A percentile compares a stretch with the other conserved stretches of the same genome.
These are phyloP conservation scores for Cossypha caffra DNA, from an alignment of 2,797 vertebrate species.

Conservation along the genomic window DNA sequence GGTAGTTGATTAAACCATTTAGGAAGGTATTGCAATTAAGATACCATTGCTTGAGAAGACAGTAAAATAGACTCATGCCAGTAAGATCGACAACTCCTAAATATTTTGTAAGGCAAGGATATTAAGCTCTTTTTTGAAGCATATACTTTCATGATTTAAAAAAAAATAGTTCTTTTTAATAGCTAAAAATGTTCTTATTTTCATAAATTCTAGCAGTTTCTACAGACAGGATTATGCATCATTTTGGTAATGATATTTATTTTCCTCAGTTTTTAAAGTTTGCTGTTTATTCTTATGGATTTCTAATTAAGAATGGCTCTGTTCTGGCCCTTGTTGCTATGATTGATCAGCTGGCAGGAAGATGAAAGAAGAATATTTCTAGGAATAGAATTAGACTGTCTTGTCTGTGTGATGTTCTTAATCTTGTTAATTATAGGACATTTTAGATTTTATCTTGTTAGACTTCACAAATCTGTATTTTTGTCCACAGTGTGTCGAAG, in stretches of 20 bases:
- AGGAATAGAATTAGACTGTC: background rate
- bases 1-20: background rate
- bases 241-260: background rate
- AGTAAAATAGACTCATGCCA: background rate
- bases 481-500: background rate
- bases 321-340: background rate
- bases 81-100: background rate
- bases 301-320: background rate
- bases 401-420: background rate
- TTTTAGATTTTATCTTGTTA: background rate
- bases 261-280: background rate
- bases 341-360: background rate
- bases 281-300: background rate
- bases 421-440: background rate
- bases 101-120: background rate
- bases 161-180: background rate
- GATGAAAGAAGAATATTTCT: background rate
- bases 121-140: background rate
- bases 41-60: background rate
- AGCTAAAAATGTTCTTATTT: background rate
- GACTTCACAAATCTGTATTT: background rate
- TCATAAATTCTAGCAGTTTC: background rate
- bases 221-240: background rate
- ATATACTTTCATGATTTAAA: background rate
- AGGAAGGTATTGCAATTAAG: background rate